Conservation (phyloP, 2,113 vertebrate genomes). For the Mesoclemmys tuberculata region DNA sequence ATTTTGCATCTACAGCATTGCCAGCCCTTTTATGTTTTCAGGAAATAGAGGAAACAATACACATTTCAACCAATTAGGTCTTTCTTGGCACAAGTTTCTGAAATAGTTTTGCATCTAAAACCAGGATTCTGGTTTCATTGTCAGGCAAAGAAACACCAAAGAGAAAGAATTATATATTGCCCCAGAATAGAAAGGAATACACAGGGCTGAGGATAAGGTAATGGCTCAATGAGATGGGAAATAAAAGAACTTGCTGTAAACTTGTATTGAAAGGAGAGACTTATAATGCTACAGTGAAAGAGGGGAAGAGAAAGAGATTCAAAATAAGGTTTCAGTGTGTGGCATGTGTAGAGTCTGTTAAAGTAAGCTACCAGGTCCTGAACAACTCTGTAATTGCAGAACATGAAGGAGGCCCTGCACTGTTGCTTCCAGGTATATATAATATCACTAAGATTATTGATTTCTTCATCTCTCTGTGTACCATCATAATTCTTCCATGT, state of each 20-base stretch:
- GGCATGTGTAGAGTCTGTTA: too few species aligned
- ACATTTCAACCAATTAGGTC: background rate
- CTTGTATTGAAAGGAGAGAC: background rate
- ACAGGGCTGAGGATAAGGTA: background rate
- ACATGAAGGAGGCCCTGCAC: too few species aligned
- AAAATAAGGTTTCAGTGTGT: background rate
- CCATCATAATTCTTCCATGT: background rate
- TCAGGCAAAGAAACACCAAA: background rate
- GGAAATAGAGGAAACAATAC: slow-evolving; percentile 30
- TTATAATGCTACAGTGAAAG: background rate
- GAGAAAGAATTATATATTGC: background rate
- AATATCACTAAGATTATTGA: too few species aligned
- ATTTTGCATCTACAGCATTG: background rate
- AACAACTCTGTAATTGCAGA: too few species aligned
- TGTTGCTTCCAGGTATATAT: too few species aligned
- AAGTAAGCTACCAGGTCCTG: too few species aligned
- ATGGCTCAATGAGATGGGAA: background rate
- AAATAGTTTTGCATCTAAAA: background rate
- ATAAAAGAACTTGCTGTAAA: background rate
- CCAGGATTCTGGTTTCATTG: slow-evolving; percentile 1
- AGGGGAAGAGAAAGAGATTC: background rate
- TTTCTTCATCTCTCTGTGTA: background rate
- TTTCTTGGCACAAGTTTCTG: slow-evolving; percentile 3
- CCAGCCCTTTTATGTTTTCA: background rate
- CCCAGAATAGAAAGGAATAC: background rate